Evolutionary conservation across 2,113 vertebrate species (phyloP).

Genomic region (Indri indri): DNA sequence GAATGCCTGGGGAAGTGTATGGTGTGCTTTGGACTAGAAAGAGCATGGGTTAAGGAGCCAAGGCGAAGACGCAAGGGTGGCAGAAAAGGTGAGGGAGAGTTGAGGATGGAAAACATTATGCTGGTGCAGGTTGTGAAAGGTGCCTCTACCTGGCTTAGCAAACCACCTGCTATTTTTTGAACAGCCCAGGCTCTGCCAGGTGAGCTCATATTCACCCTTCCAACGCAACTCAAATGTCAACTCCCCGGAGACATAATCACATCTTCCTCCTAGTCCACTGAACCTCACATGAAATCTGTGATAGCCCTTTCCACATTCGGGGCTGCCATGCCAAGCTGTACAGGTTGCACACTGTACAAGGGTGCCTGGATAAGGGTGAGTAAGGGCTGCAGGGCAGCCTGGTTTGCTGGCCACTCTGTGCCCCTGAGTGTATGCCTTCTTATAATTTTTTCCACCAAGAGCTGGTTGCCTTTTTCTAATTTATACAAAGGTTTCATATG

Average conservation of each 20-base stretch:
- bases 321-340: background rate
- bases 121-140: background rate
- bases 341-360: background rate
- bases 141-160: background rate
- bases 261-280: background rate
- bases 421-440: background rate
- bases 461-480: background rate
- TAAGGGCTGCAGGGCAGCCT: background rate
- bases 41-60: background rate
- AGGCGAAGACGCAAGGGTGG: background rate
- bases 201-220: background rate
- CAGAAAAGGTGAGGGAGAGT: background rate
- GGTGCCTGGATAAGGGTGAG: background rate
- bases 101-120: background rate
- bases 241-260: background rate
- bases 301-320: background rate
- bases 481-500: background rate
- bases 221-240: background rate
- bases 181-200: background rate
- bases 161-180: background rate
- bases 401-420: background rate
- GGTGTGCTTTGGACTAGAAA: background rate
- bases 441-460: background rate
- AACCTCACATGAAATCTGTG: fast-evolving
- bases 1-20: too few relatives aligned